Evolutionary conservation across 1,140 invertebrate species (phyloP), one percentile per base, ranked within the genome.

Genomic region (Ptiloglossa arizonensis): DNA sequence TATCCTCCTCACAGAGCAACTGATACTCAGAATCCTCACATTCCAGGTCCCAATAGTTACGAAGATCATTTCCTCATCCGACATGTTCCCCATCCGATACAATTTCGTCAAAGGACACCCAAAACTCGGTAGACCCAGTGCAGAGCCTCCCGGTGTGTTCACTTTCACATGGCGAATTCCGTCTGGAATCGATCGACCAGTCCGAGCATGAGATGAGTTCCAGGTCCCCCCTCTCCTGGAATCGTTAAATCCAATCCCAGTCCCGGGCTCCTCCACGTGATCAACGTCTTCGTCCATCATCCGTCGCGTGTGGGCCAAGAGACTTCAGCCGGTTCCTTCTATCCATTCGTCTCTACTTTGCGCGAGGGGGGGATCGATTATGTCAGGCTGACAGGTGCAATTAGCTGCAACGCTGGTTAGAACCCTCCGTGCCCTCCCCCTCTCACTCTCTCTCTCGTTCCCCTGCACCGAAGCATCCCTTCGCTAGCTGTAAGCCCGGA

Each of bases 361-460:
- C 32, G 19, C 46, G 3, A n/a, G n/a, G n/a, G n/a, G n/a, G n/a
- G 54, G 74, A 72, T 82, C 68, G 77, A 83, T 83, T 83, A 79
- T 72, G 50, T 71, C 62, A 67, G 24, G 50, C 59, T 83, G 81
- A 79, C 81, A 82, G 80, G 75, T 38, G 74, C 80, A 83, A 82
- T 83, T 83, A 83, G 80, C 66, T 71, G 48, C 56, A 82, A 83
- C 68, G 56, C 35, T 48, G 57, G 80, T 62, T 78, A 52, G 44
- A 67, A 78, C 54, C 54, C 44, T n/a, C n/a, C n/a, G n/a, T n/a
- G 27, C 46, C 19, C 66, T 44, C 48, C n/a, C n/a, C n/a, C n/a
- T n/a, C n/a, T n/a, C n/a, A n/a, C n/a, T n/a, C n/a, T n/a, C n/a
- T n/a, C n/a, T n/a, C n/a, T n/a, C n/a, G n/a, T n/a, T n/a, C n/a